Evolutionary conservation across 1,140 invertebrate genomes (phyloP).

Genomic region (Manduca sexta): DNA sequence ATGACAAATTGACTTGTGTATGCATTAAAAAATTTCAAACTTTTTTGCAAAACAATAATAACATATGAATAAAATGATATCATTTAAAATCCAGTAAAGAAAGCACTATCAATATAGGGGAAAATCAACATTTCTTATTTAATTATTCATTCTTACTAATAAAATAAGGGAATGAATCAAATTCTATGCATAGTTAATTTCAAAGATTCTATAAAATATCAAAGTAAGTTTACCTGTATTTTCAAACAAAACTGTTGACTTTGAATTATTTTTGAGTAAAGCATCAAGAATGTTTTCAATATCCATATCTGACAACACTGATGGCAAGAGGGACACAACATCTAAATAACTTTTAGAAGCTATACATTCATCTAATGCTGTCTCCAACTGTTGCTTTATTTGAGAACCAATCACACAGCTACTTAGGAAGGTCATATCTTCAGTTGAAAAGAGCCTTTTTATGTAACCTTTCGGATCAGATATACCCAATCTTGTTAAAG

Average conservation of each 20-base stretch:
- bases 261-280: slow-evolving; percentile 74
- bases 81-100: no score
- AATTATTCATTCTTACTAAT: no score
- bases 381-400: slow-evolving; percentile 86
- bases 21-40: slow-evolving; percentile 2
- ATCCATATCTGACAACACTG: slow-evolving; percentile 85
- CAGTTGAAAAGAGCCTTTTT: slow-evolving; percentile 83
- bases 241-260: slow-evolving; percentile 71
- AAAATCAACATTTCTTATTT: no score
- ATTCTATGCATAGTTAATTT: not conserved
- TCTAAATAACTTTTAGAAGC: slow-evolving; percentile 85
- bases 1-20: not conserved
- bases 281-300: slow-evolving; percentile 81
- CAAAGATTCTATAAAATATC: not conserved
- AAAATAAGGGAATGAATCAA: no score
- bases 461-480: slow-evolving; percentile 88
- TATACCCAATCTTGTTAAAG: slow-evolving; percentile 89
- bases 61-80: no score
- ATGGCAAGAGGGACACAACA: slow-evolving; percentile 84
- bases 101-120: no score
- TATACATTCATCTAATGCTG: slow-evolving; percentile 89
- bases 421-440: slow-evolving; percentile 82
- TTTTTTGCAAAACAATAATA: slow-evolving; percentile 14
- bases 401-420: slow-evolving; percentile 84
- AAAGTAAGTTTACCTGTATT: slow-evolving; percentile 59